Evolutionary conservation across 2,888 invertebrate species (phyloP).

Genomic region (Drosophila anceps): DNA sequence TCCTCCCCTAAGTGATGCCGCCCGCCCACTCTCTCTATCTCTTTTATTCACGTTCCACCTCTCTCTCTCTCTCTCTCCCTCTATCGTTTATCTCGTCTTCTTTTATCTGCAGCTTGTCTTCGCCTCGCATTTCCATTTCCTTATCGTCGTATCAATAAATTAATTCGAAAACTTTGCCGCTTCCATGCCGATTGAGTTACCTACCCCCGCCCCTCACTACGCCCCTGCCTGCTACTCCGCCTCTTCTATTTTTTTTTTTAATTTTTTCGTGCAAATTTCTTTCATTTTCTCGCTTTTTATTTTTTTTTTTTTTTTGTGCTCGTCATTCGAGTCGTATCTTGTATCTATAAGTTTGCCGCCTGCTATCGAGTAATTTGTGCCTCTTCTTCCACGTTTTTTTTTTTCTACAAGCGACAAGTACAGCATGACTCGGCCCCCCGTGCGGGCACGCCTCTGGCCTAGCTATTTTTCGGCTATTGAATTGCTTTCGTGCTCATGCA

Average conservation of each 20-base stretch:
- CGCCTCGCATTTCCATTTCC: conserved; percentile 45
- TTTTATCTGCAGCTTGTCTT: conserved; percentile 22
- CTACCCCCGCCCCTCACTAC: background rate
- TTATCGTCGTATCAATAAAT: conserved; percentile 79
- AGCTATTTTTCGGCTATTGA: conserved; percentile 58
- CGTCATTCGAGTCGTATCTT: conserved; percentile 59
- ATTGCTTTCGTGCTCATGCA: conserved; percentile 81
- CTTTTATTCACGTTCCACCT: too few relatives aligned
- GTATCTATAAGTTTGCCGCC: conserved; percentile 69
- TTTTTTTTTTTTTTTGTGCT: conserved; percentile 36
- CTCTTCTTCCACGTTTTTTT: conserved; percentile 12
- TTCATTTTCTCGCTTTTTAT: conserved; percentile 28
- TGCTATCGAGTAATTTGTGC: conserved; percentile 68
- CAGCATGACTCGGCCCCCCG: conserved; percentile 18
- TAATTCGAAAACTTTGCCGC: conserved; percentile 80
- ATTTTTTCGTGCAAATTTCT: conserved; percentile 69
- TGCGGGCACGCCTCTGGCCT: conserved; percentile 1
- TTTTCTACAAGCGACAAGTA: conserved; percentile 29
- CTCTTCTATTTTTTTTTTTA: conserved; percentile 38
- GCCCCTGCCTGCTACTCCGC: conserved; percentile 1
- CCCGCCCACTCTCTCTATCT: background rate
- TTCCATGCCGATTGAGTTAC: conserved; percentile 61
- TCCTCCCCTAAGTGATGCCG: background rate
- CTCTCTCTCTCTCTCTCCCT: conserved; percentile 10
- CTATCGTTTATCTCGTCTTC: conserved; percentile 57